Conservation (phyloP, 1,140 invertebrate genomes). For the Idris sp. region DNA sequence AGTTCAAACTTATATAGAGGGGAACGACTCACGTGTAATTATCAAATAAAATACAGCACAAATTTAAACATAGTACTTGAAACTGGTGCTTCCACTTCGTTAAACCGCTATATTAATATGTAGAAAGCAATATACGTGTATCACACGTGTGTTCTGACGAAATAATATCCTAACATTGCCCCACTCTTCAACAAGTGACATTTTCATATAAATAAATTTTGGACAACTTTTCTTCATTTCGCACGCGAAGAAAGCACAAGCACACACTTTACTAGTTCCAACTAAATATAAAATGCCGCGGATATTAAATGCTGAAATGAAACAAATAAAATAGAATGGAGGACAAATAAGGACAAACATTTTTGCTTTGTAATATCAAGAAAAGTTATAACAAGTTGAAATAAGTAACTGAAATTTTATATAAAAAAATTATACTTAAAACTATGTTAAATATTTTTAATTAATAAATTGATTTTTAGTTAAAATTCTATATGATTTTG, state of each 20-base stretch:
- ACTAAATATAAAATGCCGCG: conserved; percentile 11
- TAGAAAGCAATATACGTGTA: conserved; percentile 36
- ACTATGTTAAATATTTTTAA: too few relatives aligned
- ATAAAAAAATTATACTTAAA: too few relatives aligned
- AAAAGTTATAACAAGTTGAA: too few relatives aligned
- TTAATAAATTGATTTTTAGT: too few relatives aligned
- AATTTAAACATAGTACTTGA: conserved; percentile 29
- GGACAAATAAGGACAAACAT: too few relatives aligned
- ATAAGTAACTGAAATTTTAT: too few relatives aligned
- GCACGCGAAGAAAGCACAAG: conserved; percentile 4
- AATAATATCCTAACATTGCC: conserved; percentile 37
- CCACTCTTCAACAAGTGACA: conserved; percentile 7
- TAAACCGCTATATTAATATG: conserved; percentile 34
- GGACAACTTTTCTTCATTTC: conserved; percentile 27
- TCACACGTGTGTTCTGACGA: conserved; percentile 28
- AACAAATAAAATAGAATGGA: conserved; percentile 7
- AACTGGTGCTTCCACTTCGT: conserved; percentile 39
- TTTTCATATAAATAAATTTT: conserved; percentile 22
- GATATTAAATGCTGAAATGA: conserved; percentile 24
- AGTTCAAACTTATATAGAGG: conserved; percentile 14
- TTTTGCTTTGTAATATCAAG: too few relatives aligned
- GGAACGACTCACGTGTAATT: conserved; percentile 25
- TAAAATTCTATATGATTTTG: too few relatives aligned
- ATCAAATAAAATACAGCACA: conserved; percentile 36
- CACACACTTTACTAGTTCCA: neutral